A percentile compares a stretch with the other conserved stretches of the same genome.
These are phyloP conservation scores for Orientallactaga bullata DNA, from an alignment of 2,113 vertebrate genomes.

Conservation along the genomic window DNA sequence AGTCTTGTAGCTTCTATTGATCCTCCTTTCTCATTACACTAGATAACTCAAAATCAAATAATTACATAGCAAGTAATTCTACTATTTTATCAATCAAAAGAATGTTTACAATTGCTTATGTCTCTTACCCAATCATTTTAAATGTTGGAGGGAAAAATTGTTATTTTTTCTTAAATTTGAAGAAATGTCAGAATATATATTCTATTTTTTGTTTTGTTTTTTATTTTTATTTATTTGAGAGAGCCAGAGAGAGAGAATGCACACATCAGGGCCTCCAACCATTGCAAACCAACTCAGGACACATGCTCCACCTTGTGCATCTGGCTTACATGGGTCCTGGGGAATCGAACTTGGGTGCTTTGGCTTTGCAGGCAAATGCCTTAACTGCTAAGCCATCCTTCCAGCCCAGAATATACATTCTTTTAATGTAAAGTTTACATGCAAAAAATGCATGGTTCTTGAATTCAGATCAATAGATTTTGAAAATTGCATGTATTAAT, in stretches of 20 bases:
- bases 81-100: background rate
- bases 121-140: conserved; percentile 17
- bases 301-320: too few species aligned
- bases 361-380: too few species aligned
- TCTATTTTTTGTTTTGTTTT: too few species aligned
- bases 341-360: too few species aligned
- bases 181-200: background rate
- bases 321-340: too few species aligned
- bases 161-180: conserved; percentile 26
- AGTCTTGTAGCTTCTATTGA: background rate
- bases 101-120: background rate
- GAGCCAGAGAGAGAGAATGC: too few species aligned
- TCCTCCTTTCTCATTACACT: background rate
- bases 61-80: background rate
- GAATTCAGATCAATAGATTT: background rate
- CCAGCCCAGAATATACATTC: background rate
- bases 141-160: background rate
- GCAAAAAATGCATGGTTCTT: background rate
- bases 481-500: background rate
- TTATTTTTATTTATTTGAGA: too few species aligned
- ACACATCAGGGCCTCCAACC: too few species aligned
- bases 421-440: background rate
- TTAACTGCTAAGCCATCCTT: too few species aligned
- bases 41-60: conserved; percentile 3
- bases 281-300: too few species aligned